These are phyloP conservation scores for Arion vulgaris DNA, from an alignment of 1,140 invertebrate genomes.

Conservation along the genomic window DNA sequence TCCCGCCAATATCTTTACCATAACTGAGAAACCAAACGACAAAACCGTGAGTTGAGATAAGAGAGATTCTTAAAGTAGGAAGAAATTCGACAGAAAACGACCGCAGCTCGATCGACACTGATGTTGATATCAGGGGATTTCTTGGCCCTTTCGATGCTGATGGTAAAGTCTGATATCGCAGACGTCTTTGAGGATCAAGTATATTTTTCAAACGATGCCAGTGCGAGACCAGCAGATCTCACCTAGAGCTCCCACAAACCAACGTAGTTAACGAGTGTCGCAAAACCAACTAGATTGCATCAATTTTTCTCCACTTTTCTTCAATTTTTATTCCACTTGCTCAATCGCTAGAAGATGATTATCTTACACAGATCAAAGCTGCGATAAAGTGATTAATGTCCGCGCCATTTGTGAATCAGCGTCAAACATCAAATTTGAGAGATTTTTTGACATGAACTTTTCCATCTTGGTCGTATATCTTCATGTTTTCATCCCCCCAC, in stretches of 20 bases:
- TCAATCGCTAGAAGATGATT: not conserved
- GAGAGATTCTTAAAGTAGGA: not conserved
- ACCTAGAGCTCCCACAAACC: not conserved
- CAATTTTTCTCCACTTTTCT: not conserved
- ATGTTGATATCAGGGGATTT: not conserved
- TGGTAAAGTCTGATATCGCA: not conserved
- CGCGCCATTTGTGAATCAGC: constrained; percentile 7
- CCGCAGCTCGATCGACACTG: not conserved
- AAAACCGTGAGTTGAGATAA: constrained; percentile 6
- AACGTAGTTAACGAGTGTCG: not conserved
- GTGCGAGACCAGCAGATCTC: not conserved
- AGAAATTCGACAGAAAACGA: constrained; percentile 9
- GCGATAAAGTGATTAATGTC: constrained; percentile 20
- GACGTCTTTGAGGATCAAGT: not conserved
- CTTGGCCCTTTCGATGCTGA: not conserved
- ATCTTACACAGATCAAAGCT: constrained; percentile 11
- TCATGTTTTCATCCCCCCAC: not conserved
- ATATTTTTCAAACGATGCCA: not conserved
- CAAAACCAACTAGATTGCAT: constrained; percentile 2
- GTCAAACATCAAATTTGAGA: constrained; percentile 2
- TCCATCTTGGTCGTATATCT: not conserved
- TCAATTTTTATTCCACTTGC: not conserved
- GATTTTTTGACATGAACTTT: not conserved
- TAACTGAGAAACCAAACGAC: constrained; percentile 10
- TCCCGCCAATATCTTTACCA: constrained; percentile 13